Conservation (phyloP, 2,888 invertebrate genomes). For the Dysmachus trigonus region DNA sequence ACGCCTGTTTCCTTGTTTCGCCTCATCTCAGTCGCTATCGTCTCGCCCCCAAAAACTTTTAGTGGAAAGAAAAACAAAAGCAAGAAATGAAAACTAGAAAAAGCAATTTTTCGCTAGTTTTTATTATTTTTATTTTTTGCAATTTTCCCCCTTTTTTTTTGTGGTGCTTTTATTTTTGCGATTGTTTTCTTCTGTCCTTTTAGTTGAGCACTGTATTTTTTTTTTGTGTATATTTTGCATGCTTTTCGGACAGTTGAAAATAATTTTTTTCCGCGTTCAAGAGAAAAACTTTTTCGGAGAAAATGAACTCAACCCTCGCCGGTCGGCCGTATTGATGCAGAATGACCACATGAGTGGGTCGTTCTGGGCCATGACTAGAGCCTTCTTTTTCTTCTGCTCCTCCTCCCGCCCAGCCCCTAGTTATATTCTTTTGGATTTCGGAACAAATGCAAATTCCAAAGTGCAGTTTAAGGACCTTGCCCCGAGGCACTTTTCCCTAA, state of each 20-base stretch:
- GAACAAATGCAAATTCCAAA: conserved; percentile 41
- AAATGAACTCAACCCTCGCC: conserved; percentile 24
- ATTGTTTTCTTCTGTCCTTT: conserved; percentile 33
- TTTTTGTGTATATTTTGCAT: conserved; percentile 36
- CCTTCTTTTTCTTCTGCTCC: not conserved
- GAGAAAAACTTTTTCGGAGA: conserved; percentile 21
- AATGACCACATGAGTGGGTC: conserved; percentile 33
- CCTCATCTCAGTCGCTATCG: conserved; percentile 25
- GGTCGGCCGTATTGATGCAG: conserved; percentile 12
- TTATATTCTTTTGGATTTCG: not conserved
- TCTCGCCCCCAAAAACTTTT: conserved; percentile 33
- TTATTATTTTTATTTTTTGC: not conserved
- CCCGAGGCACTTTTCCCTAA: conserved; percentile 27
- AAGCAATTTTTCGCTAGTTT: conserved; percentile 38
- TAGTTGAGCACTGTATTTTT: conserved; percentile 12
- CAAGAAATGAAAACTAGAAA: conserved; percentile 41
- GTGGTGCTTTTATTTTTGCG: not conserved
- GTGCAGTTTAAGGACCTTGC: conserved; percentile 42
- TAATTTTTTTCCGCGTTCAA: conserved; percentile 36
- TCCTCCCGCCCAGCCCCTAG: not conserved
- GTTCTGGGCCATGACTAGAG: not conserved
- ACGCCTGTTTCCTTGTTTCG: conserved; percentile 36
- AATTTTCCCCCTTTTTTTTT: not conserved
- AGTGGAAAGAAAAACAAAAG: conserved; percentile 34
- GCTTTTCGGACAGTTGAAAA: conserved; percentile 40